Percentiles rank a stretch among this genome's conserved stretches.
These are phyloP conservation scores for Cyclargus thomasi DNA, from an alignment of 1,140 invertebrate genomes.

Conservation along the genomic window DNA sequence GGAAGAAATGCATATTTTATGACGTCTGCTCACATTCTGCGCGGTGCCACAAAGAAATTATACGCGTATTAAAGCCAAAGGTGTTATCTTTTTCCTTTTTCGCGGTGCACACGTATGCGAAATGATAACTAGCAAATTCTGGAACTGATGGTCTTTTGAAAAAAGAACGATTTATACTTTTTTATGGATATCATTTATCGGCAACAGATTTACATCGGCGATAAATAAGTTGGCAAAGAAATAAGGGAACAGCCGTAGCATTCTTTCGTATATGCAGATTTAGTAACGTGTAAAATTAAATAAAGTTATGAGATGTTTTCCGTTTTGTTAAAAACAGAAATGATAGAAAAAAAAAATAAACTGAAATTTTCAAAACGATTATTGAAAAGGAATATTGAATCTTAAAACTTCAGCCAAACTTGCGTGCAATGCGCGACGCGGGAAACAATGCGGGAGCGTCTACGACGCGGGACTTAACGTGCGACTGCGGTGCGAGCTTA, in stretches of 20 bases:
- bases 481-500: no score
- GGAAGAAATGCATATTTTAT: constrained; percentile 73
- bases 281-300: neutral
- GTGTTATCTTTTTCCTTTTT: constrained; percentile 61
- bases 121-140: constrained; percentile 30
- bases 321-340: neutral
- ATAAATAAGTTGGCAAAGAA: constrained; percentile 6
- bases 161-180: neutral
- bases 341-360: no score
- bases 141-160: constrained; percentile 23
- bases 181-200: constrained; percentile 6
- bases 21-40: constrained; percentile 69
- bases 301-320: neutral
- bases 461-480: no score
- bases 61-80: constrained; percentile 71
- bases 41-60: constrained; percentile 74
- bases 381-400: no score
- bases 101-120: constrained; percentile 31
- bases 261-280: neutral
- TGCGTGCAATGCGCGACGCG: no score
- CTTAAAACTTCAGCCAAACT: no score
- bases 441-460: no score
- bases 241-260: neutral
- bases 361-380: no score
- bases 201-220: constrained; percentile 9